Evolutionary conservation across 23 tunicate species (phyloP).

Genomic region (Ascidia mentula): DNA sequence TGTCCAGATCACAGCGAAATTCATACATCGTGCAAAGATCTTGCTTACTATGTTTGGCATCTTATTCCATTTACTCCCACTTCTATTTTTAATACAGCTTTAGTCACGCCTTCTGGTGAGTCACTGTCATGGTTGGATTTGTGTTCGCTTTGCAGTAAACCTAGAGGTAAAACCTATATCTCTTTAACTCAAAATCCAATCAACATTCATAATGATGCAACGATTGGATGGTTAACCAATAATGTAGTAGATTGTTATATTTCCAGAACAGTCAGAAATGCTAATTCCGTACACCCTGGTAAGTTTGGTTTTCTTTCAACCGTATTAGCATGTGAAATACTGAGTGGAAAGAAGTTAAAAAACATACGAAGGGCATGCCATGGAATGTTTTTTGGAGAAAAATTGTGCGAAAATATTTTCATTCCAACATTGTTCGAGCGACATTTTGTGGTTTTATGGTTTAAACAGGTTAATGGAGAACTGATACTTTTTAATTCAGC

Average conservation of each 20-base stretch:
- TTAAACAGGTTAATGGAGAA: neutral
- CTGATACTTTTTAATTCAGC: neutral
- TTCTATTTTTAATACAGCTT: neutral
- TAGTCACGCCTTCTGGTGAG: neutral
- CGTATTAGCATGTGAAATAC: neutral
- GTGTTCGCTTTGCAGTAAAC: neutral
- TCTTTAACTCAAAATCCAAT: neutral
- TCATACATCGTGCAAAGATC: neutral
- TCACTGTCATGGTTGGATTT: neutral
- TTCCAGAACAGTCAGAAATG: neutral
- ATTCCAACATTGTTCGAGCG: neutral
- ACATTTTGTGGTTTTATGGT: neutral
- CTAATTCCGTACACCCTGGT: neutral
- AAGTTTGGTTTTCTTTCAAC: neutral
- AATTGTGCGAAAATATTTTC: neutral
- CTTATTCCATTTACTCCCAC: neutral
- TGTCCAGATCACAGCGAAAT: neutral
- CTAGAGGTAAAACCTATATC: neutral
- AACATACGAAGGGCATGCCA: neutral
- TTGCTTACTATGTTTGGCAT: neutral
- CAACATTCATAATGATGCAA: neutral
- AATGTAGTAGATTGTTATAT: neutral
- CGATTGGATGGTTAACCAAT: neutral
- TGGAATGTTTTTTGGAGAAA: neutral
- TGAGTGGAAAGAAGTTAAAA: neutral